Conservation (phyloP, 2,113 vertebrate species). For the Vulpes ferrilata region DNA sequence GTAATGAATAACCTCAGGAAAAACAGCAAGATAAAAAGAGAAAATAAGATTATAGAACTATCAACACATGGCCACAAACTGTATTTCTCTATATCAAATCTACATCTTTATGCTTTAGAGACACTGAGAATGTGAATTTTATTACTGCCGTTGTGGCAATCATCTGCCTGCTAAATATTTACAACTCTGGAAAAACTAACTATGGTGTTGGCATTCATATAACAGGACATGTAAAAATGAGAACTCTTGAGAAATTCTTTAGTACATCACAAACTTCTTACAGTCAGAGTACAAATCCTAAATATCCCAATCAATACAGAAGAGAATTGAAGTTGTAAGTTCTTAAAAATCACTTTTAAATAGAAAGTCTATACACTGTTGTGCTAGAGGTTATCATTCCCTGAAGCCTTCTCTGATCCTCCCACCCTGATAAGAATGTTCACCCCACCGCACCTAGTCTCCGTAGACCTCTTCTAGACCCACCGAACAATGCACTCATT, state of each 20-base stretch:
- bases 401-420: not conserved
- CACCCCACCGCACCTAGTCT: fast-evolving
- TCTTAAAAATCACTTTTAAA: not conserved
- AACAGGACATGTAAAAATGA: not conserved
- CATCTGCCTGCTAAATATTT: not conserved
- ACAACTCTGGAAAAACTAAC: not conserved
- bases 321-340: not conserved
- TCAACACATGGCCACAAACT: not conserved
- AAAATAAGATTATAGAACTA: not conserved
- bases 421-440: fast-evolving
- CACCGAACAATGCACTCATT: fast-evolving
- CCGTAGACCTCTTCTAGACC: not conserved
- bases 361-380: not conserved
- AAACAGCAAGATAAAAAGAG: not conserved
- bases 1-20: not conserved
- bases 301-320: not conserved
- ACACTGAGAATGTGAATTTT: not conserved
- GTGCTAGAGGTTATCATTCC: not conserved
- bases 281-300: not conserved
- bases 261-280: not conserved
- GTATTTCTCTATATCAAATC: not conserved
- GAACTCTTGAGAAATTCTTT: not conserved
- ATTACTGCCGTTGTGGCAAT: not conserved
- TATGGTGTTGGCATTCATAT: too few relatives aligned
- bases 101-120: not conserved